A percentile compares a stretch with the other conserved stretches of the same genome.
Conservation (phyloP, 2,113 vertebrate species). For the Miniopterus natalensis region DNA sequence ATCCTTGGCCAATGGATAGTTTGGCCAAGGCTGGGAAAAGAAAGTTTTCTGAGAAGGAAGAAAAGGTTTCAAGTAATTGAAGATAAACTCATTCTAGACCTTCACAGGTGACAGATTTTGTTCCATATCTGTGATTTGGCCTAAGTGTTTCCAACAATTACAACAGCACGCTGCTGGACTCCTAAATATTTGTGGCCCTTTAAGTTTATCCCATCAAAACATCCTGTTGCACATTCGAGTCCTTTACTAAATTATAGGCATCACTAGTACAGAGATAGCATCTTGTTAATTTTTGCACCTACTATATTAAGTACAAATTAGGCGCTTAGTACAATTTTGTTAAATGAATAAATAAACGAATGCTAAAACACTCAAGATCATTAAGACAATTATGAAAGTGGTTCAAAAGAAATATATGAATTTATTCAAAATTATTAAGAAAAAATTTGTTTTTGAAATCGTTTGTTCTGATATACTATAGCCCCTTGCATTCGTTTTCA, state of each 20-base stretch:
- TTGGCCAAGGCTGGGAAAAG: not conserved
- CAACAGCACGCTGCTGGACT: slow-evolving; percentile 36
- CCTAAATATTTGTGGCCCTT: slow-evolving; percentile 48
- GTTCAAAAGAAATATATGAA: slow-evolving; percentile 20
- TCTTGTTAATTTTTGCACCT: not conserved
- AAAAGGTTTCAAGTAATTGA: slow-evolving; percentile 25
- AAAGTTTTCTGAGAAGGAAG: slow-evolving; percentile 6
- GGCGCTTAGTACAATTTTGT: not conserved
- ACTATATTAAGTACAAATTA: slow-evolving; percentile 33
- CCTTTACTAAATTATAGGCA: too few relatives aligned
- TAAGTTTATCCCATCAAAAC: not conserved
- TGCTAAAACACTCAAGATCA: slow-evolving; percentile 16
- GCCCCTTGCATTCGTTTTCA: not conserved
- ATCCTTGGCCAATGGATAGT: not conserved
- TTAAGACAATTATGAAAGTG: slow-evolving; percentile 39
- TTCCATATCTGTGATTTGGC: slow-evolving; percentile 42
- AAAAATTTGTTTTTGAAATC: slow-evolving; percentile 25
- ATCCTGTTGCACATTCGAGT: too few relatives aligned
- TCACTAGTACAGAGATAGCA: not conserved
- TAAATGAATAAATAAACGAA: not conserved
- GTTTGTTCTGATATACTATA: slow-evolving; percentile 25
- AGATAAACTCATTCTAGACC: slow-evolving; percentile 9
- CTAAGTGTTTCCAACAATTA: slow-evolving; percentile 53
- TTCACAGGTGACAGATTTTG: slow-evolving; percentile 33
- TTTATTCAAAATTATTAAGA: slow-evolving; percentile 55